phyloP scores from a whole-genome alignment of 2,797 vertebrate species.

The Gobionotothen gibberifrons region DNA sequence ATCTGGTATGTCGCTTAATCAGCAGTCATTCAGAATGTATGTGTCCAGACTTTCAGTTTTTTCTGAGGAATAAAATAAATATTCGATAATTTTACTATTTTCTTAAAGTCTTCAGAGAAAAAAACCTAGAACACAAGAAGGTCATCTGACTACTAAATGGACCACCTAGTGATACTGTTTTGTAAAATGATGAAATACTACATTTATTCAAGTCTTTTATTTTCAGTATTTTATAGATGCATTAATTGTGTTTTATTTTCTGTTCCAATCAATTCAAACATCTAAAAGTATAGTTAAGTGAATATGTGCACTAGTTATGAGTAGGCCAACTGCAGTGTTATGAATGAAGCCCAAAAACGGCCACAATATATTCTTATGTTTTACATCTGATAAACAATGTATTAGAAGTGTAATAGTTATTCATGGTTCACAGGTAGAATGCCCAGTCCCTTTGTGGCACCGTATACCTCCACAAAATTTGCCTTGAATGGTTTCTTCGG shows the following conservation, averaged over 20 bases:
- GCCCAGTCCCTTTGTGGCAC: constrained; percentile 80
- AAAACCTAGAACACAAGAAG: not conserved
- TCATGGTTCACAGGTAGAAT: constrained; percentile 82
- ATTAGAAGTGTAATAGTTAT: not conserved
- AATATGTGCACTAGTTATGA: not conserved
- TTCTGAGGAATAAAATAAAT: not conserved
- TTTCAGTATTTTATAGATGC: not conserved
- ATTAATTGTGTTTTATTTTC: not conserved
- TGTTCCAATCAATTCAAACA: not conserved
- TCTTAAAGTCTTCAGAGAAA: not conserved
- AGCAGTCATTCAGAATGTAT: not conserved
- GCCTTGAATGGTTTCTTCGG: constrained; percentile 91
- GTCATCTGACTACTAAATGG: not conserved
- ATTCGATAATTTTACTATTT: not conserved
- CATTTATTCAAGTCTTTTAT: not conserved
- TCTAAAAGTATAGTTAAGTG: not conserved
- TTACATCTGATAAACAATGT: not conserved
- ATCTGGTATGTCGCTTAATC: not conserved
- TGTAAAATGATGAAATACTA: not conserved
- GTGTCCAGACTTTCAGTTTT: not conserved
- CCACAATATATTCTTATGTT: not conserved
- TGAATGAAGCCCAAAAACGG: too few relatives aligned
- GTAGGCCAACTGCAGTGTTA: not conserved
- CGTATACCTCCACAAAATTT: constrained; percentile 88
- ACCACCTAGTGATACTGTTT: not conserved